Percentiles rank a stretch among this genome's conserved stretches.
phyloP scores from a whole-genome alignment of 2,888 invertebrate species.

The Perdita meconis region DNA sequence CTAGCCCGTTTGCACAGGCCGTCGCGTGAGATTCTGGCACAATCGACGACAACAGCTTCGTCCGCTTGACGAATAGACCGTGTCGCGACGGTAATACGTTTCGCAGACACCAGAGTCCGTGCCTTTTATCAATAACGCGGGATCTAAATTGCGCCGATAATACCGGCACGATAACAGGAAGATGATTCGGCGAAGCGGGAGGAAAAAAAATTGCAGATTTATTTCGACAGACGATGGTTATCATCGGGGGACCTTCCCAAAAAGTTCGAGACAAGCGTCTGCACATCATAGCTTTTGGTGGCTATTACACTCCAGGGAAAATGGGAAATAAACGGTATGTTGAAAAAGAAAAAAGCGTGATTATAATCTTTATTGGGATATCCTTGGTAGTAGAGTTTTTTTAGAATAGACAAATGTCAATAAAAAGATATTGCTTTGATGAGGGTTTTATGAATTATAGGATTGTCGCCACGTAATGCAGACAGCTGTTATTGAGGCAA shows the following conservation, averaged over 20 bases:
- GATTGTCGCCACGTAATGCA: no score
- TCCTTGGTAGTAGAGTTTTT: background rate
- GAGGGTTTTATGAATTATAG: no score
- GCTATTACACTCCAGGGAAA: slow-evolving; percentile 29
- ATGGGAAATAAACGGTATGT: slow-evolving; percentile 12
- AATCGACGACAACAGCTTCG: slow-evolving; percentile 38
- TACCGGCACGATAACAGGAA: slow-evolving; percentile 16
- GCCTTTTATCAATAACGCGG: slow-evolving; percentile 36
- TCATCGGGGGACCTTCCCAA: slow-evolving; percentile 22
- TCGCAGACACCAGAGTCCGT: slow-evolving; percentile 8
- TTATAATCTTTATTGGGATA: background rate
- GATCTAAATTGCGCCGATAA: slow-evolving; percentile 55
- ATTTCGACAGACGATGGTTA: slow-evolving; percentile 35
- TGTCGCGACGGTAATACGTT: slow-evolving; percentile 31
- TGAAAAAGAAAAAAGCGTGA: slow-evolving; percentile 16
- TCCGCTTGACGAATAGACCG: slow-evolving; percentile 53
- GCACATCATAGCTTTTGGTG: background rate
- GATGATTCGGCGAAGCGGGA: slow-evolving; percentile 4
- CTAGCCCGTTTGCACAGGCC: slow-evolving; percentile 22
- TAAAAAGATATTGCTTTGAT: background rate
- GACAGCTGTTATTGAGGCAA: no score
- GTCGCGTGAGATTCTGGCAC: slow-evolving; percentile 51
- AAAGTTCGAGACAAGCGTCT: slow-evolving; percentile 30
- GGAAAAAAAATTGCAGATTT: slow-evolving; percentile 28
- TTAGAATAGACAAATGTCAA: background rate